These are phyloP conservation scores for Leucophora obtusa DNA, from an alignment of 2,888 invertebrate genomes.

Conservation along the genomic window DNA sequence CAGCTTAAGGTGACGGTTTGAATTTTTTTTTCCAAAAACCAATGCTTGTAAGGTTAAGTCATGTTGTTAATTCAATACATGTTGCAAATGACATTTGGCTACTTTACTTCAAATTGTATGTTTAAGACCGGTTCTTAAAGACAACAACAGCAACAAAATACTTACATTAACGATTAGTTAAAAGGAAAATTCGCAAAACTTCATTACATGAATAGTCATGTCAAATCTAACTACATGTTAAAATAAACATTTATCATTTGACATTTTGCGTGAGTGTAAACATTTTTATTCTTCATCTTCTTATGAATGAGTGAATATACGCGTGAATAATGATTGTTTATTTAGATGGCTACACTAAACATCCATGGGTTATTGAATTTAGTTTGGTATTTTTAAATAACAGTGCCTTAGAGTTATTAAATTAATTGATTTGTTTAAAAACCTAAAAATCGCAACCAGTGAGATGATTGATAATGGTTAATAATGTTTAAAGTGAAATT, in stretches of 20 bases:
- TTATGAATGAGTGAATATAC: constrained; percentile 5
- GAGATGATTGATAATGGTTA: neutral
- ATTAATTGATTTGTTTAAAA: constrained; percentile 45
- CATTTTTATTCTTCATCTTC: constrained; percentile 11
- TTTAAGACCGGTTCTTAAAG: constrained; percentile 45
- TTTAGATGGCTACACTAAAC: neutral
- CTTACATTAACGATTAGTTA: constrained; percentile 3
- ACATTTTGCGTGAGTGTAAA: constrained; percentile 47
- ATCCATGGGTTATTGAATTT: constrained; percentile 36
- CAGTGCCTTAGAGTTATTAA: constrained; percentile 24
- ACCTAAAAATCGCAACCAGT: constrained; percentile 11
- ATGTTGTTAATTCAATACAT: constrained; percentile 51
- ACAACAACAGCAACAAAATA: constrained; percentile 1
- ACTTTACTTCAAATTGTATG: constrained; percentile 23
- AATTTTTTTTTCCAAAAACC: constrained; percentile 19
- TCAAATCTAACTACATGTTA: constrained; percentile 36
- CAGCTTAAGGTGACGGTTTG: constrained; percentile 45
- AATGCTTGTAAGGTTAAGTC: constrained; percentile 52
- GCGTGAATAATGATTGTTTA: constrained; percentile 19
- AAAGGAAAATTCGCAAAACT: constrained; percentile 47
- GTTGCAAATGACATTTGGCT: constrained; percentile 53
- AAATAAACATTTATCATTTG: constrained; percentile 44
- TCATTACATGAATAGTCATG: constrained; percentile 50
- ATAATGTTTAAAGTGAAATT: constrained; percentile 30
- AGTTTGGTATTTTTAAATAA: neutral